Evolutionary conservation across 2,113 vertebrate genomes (phyloP), one percentile per base, ranked within the genome.

Genomic region (Dolichotis patagonum): DNA sequence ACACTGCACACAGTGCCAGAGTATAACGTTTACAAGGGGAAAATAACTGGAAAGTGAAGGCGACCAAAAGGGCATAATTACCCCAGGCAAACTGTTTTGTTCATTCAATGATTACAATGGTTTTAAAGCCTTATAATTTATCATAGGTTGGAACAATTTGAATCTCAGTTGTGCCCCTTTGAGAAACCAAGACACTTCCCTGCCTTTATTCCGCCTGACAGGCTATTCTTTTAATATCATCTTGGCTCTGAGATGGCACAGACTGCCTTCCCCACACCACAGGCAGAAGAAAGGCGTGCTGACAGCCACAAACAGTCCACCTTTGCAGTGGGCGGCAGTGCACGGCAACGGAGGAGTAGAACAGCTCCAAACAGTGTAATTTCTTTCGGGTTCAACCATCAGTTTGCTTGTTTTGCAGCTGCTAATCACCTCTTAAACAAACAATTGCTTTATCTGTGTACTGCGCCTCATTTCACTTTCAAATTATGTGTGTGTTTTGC

Each of bases 381-480:
- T 98, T 98, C 97, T 98, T 98, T 98, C 97, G 98, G 98, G 98
- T 98, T 98, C 98, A 98, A 98, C 97, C 98, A 98, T 98, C 98
- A 96, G 97, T 98, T 98, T 97, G 96, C 98, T 98, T 98, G 78
- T 99, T 99, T 98, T 98, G 97, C 95, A 98, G 95, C 98, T 98
- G 98, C 97, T 99, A 99, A 99, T 98, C 98, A 98, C 97, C 97
- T 98, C 98, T 99, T 98, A 98, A 98, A 98, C 98, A 98, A 99
- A 99, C 98, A 98, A 98, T 98, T 98, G 98, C 97, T 98, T 98
- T 99, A 98, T 98, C 98, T 98, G 96, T 98, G 98, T 98, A 98
- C 98, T 98, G 98, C 98, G 98, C 98, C 98, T 99, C 97, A 99
- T 98, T 99, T 99, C 97, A 98, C 98, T 98, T 99, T 98, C 97